Evolutionary conservation across 1,140 invertebrate genomes (phyloP).

Genomic region (Drosophila parabipectinata): DNA sequence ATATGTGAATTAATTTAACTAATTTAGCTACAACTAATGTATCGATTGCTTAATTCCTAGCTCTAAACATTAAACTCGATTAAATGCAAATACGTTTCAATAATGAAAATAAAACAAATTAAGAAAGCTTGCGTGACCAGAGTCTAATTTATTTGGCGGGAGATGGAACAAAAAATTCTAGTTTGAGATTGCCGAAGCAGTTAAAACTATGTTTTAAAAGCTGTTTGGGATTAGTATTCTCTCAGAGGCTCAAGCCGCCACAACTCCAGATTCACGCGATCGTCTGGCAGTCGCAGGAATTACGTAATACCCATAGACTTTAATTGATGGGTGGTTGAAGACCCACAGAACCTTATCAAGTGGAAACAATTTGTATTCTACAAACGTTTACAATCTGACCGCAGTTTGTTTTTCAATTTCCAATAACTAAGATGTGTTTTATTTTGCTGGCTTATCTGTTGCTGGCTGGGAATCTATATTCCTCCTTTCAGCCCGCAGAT

Average conservation of each 20-base stretch:
- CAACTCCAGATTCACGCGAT: slow-evolving; percentile 11
- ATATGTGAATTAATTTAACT: slow-evolving; percentile 36
- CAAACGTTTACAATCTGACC: not conserved
- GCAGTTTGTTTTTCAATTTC: not conserved
- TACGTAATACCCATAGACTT: not conserved
- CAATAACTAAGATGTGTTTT: slow-evolving; percentile 4
- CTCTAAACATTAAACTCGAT: slow-evolving; percentile 30
- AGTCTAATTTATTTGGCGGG: not conserved
- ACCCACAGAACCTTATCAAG: slow-evolving; percentile 13
- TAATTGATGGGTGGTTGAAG: too few species aligned
- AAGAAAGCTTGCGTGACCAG: slow-evolving; percentile 21
- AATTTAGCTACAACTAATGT: slow-evolving; percentile 44
- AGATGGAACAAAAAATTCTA: too few species aligned
- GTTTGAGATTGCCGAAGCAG: not conserved
- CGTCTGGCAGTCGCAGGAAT: not conserved
- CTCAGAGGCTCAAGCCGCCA: not conserved
- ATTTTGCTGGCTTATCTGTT: slow-evolving; percentile 23
- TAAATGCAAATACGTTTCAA: slow-evolving; percentile 56
- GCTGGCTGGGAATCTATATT: not conserved
- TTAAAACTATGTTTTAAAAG: not conserved
- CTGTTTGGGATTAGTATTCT: slow-evolving; percentile 17
- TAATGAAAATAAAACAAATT: slow-evolving; percentile 37
- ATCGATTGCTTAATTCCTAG: slow-evolving; percentile 61
- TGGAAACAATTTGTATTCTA: slow-evolving; percentile 7
- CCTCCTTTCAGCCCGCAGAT: not conserved